Conservation (phyloP, 2,113 vertebrate species). For the Oreochromis spilurus region DNA sequence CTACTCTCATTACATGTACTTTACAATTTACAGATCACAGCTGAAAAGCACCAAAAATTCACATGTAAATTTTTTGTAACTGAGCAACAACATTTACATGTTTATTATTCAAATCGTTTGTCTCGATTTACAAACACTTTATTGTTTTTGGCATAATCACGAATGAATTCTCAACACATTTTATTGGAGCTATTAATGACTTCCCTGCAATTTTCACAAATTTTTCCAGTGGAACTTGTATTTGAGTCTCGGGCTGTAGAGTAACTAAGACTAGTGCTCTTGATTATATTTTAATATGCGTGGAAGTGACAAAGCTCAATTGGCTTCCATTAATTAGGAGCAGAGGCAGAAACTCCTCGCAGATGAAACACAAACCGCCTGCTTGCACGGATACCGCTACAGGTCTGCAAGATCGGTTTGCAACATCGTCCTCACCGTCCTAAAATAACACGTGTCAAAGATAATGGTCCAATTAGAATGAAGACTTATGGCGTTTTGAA, state of each 20-base stretch:
- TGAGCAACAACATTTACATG: not conserved
- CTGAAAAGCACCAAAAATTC: not conserved
- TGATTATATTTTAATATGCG: not conserved
- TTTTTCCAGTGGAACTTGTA: not conserved
- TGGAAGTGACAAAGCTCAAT: not conserved
- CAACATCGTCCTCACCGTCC: not conserved
- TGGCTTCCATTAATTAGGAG: not conserved
- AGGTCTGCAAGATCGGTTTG: not conserved
- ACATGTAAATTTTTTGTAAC: not conserved
- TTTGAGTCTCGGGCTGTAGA: not conserved
- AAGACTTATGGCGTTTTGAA: not conserved
- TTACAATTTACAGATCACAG: not conserved
- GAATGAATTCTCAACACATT: not conserved
- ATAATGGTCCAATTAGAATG: not conserved
- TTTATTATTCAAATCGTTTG: not conserved
- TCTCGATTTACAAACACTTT: not conserved
- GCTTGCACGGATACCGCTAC: not conserved
- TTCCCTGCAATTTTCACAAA: not conserved
- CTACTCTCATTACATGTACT: not conserved
- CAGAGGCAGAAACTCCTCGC: not conserved
- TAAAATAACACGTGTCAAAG: not conserved
- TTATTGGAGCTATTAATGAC: not conserved
- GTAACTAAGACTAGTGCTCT: not conserved
- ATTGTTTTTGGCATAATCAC: not conserved
- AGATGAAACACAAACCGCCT: not conserved